Conservation (phyloP, 2,797 vertebrate genomes). For the Morelia viridis region DNA sequence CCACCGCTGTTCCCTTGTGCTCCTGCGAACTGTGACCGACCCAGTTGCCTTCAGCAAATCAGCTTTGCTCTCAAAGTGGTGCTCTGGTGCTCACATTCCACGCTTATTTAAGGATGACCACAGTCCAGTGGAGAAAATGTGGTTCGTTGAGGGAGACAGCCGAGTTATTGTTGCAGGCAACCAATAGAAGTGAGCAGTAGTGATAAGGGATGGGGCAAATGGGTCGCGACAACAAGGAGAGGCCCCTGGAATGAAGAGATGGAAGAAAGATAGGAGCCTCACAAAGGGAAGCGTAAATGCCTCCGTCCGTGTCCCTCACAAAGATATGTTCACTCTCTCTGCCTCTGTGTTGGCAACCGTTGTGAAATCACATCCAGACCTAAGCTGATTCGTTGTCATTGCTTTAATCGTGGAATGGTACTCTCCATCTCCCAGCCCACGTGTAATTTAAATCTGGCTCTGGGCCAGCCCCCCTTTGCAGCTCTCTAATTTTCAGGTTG, state of each 20-base stretch:
- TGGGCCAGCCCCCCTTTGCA: constrained; percentile 71
- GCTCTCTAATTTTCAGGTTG: constrained; percentile 58
- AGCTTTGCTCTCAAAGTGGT: background rate
- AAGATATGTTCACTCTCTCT: background rate
- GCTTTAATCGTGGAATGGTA: constrained; percentile 64
- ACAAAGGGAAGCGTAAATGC: background rate
- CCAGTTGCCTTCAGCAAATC: background rate
- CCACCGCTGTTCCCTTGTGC: background rate
- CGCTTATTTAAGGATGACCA: background rate
- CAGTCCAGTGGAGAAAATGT: background rate
- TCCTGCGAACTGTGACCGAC: background rate
- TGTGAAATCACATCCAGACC: constrained; percentile 65
- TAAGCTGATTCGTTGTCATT: constrained; percentile 60
- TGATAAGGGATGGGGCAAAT: background rate
- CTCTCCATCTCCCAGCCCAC: constrained; percentile 65
- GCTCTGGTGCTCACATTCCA: background rate
- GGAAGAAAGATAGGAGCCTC: background rate
- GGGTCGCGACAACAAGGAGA: background rate
- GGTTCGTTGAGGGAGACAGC: background rate
- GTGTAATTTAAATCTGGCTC: constrained; percentile 73
- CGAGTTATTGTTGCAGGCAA: background rate
- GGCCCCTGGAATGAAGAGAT: too few species aligned
- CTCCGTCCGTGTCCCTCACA: background rate
- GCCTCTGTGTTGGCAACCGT: constrained; percentile 47
- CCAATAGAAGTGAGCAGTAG: background rate